These are phyloP conservation scores for Macrosoma leucophasiata DNA, from an alignment of 2,888 invertebrate species.

Conservation along the genomic window DNA sequence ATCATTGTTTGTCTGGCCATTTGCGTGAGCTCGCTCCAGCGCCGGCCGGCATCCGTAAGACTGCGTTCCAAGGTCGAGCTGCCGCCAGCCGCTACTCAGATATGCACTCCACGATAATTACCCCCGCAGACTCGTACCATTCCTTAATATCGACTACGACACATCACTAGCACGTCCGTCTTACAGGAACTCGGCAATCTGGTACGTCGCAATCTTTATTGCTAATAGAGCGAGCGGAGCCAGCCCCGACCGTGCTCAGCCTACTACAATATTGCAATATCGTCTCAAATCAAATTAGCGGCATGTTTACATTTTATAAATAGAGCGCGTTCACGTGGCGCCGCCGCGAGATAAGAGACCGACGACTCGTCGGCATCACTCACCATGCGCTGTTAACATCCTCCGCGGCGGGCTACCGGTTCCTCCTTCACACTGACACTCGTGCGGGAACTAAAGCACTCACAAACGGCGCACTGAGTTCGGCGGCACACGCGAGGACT, in stretches of 20 bases:
- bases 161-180: constrained; percentile 44
- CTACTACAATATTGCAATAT: constrained; percentile 52
- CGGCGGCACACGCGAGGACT: constrained; percentile 72
- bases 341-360: constrained; percentile 53
- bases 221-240: constrained; percentile 48
- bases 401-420: constrained; percentile 62
- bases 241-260: constrained; percentile 49
- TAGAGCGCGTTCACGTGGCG: constrained; percentile 72
- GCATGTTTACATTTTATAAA: constrained; percentile 72
- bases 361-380: constrained; percentile 51
- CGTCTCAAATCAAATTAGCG: constrained; percentile 63
- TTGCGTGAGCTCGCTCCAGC: constrained; percentile 58
- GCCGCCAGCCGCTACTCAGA: constrained; percentile 42
- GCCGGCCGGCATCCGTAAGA: constrained; percentile 67
- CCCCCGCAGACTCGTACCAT: constrained; percentile 24
- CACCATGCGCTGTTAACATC: constrained; percentile 76
- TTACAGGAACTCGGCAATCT: constrained; percentile 71
- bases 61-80: constrained; percentile 68
- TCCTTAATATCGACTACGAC: constrained; percentile 34
- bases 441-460: constrained; percentile 68
- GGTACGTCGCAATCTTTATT: constrained; percentile 58
- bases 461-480: constrained; percentile 73
- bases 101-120: constrained; percentile 26
- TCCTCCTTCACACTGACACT: constrained; percentile 71
- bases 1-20: constrained; percentile 65